These are phyloP conservation scores for Amazona finschi DNA, from an alignment of 2,797 vertebrate genomes.

Conservation along the genomic window DNA sequence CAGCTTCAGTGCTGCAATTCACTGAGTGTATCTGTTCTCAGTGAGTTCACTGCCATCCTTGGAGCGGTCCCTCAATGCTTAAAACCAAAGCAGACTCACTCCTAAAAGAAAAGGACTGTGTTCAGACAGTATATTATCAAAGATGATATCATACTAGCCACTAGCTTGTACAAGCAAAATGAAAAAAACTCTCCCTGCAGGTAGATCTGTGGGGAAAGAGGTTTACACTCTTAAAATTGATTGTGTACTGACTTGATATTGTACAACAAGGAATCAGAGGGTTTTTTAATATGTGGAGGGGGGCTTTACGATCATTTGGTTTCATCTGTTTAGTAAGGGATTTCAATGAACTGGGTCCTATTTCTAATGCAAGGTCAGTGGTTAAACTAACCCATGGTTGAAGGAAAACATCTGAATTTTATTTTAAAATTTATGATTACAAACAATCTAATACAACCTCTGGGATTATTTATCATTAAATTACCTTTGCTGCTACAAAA, in stretches of 20 bases:
- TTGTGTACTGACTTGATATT: not conserved
- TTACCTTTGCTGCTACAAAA: not conserved
- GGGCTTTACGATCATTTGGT: not conserved
- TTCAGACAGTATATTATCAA: not conserved
- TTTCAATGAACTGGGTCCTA: not conserved
- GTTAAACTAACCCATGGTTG: not conserved
- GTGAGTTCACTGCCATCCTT: not conserved
- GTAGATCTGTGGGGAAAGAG: not conserved
- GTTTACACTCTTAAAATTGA: not conserved
- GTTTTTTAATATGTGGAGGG: not conserved
- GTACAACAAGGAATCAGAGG: not conserved
- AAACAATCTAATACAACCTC: not conserved
- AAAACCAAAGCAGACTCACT: not conserved
- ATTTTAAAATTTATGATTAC: not conserved
- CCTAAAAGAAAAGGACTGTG: not conserved
- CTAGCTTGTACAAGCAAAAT: not conserved
- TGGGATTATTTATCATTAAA: not conserved
- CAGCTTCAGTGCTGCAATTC: not conserved
- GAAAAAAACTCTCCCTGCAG: not conserved
- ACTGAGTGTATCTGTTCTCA: fast-evolving
- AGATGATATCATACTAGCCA: not conserved
- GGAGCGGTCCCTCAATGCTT: not conserved
- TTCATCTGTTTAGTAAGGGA: not conserved
- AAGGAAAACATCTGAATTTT: not conserved
- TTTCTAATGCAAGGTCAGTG: not conserved